phyloP scores from a whole-genome alignment of 2,797 vertebrate genomes.

The Lagodon rhomboides region DNA sequence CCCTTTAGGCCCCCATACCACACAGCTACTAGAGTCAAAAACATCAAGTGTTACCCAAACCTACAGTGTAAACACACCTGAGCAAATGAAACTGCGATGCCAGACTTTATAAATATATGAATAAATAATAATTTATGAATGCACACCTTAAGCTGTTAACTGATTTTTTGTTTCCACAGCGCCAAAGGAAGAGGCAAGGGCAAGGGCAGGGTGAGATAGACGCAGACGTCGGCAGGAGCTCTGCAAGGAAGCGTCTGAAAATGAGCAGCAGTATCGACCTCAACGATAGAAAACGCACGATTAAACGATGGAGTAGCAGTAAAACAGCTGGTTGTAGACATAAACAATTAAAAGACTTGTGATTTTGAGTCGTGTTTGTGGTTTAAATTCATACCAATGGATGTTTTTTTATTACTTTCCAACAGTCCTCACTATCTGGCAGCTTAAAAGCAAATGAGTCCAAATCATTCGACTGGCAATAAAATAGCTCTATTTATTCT shows the following conservation, averaged over 20 bases:
- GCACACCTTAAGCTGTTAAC: neutral
- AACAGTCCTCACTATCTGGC: neutral
- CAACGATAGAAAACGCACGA: slow-evolving; percentile 14
- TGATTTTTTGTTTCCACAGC: slow-evolving; percentile 61
- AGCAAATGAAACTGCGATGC: neutral
- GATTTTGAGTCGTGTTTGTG: slow-evolving; percentile 11
- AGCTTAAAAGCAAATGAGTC: neutral
- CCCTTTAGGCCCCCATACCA: neutral
- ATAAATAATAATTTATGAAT: neutral
- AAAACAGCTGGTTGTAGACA: slow-evolving; percentile 31
- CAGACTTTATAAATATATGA: neutral
- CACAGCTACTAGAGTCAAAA: neutral
- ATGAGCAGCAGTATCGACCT: neutral
- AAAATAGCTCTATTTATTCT: slow-evolving; percentile 72
- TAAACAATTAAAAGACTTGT: slow-evolving; percentile 62
- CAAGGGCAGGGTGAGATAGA: slow-evolving; percentile 81
- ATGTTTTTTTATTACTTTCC: neutral
- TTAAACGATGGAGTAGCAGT: slow-evolving; percentile 27
- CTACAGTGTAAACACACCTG: neutral
- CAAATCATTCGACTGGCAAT: slow-evolving; percentile 46
- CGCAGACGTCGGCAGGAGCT: neutral
- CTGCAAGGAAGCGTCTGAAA: slow-evolving; percentile 38
- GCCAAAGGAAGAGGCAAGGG: slow-evolving; percentile 84
- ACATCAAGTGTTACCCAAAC: neutral
- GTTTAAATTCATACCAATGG: neutral